phyloP scores from a whole-genome alignment of 1,140 invertebrate species.

The Steinernema khuongi region DNA sequence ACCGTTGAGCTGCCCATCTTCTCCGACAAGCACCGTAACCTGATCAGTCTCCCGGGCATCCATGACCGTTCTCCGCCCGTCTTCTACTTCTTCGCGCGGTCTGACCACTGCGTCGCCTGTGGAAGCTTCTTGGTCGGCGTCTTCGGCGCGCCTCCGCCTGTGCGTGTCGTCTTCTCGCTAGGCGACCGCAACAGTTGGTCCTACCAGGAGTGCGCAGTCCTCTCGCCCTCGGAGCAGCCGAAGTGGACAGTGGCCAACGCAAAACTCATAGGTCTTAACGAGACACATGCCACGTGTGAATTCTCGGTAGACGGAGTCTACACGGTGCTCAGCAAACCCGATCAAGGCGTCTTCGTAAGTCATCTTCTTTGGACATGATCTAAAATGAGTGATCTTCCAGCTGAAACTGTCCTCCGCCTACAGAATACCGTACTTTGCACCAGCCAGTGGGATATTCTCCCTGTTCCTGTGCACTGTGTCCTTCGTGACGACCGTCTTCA shows the following conservation, averaged over 20 bases:
- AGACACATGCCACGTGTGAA: slow-evolving; percentile 44
- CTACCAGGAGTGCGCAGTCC: slow-evolving; percentile 45
- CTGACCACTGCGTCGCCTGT: slow-evolving; percentile 20
- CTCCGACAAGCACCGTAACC: background rate
- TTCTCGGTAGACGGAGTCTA: slow-evolving; percentile 37
- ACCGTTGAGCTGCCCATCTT: background rate
- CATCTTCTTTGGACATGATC: background rate
- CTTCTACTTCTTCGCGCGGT: slow-evolving; percentile 34
- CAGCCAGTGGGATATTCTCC: background rate
- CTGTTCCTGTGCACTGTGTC: background rate
- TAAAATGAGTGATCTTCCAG: background rate
- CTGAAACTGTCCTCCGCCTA: background rate
- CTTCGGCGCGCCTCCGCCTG: slow-evolving; percentile 17
- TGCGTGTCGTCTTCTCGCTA: slow-evolving; percentile 40
- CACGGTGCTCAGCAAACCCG: slow-evolving; percentile 35
- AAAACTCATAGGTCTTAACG: slow-evolving; percentile 45
- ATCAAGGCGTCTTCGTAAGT: slow-evolving; percentile 36
- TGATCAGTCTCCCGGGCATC: background rate
- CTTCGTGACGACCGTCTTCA: background rate
- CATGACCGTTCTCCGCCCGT: slow-evolving; percentile 18
- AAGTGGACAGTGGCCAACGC: slow-evolving; percentile 20
- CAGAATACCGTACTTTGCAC: background rate
- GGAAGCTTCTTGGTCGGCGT: slow-evolving; percentile 15
- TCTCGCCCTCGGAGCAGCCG: background rate
- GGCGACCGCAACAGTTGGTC: slow-evolving; percentile 39